These are phyloP conservation scores for Pristionchus fissidentatus DNA, from an alignment of 2,888 invertebrate species.

Conservation along the genomic window DNA sequence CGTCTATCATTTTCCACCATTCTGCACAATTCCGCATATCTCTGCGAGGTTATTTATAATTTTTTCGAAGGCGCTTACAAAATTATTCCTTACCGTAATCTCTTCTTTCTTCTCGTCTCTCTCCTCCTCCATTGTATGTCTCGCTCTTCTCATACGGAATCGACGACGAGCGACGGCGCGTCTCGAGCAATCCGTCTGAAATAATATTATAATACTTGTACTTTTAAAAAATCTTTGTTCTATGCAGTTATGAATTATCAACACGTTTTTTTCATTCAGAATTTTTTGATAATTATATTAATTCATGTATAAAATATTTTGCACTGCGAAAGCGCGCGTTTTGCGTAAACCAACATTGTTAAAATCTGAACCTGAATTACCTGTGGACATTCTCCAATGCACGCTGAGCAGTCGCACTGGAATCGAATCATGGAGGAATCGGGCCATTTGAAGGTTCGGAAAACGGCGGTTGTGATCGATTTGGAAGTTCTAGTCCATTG, in stretches of 20 bases:
- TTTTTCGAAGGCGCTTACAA: background rate
- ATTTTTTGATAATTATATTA: too few species aligned
- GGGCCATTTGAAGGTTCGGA: slow-evolving; percentile 75
- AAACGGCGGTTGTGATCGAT: slow-evolving; percentile 61
- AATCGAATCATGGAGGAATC: slow-evolving; percentile 74
- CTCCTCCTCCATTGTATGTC: slow-evolving; percentile 18
- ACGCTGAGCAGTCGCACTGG: slow-evolving; percentile 75
- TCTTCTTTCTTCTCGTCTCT: slow-evolving; percentile 13
- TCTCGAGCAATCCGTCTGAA: slow-evolving; percentile 25
- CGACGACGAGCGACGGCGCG: slow-evolving; percentile 40
- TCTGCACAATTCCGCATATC: too few species aligned
- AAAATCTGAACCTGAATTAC: slow-evolving; percentile 30
- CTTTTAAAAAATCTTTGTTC: too few species aligned
- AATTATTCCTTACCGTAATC: background rate
- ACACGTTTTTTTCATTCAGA: too few species aligned
- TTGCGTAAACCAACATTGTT: too few species aligned
- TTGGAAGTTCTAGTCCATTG: slow-evolving; percentile 66
- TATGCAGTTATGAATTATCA: too few species aligned
- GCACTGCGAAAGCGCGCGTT: too few species aligned
- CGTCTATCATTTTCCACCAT: too few species aligned
- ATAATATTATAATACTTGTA: too few species aligned
- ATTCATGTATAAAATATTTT: too few species aligned
- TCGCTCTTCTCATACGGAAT: slow-evolving; percentile 51
- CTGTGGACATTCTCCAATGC: slow-evolving; percentile 67
- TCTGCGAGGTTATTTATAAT: background rate